A percentile compares a stretch with the other conserved stretches of the same genome.
phyloP scores from a whole-genome alignment of 2,888 invertebrate species.

The Hemithea aestivaria region DNA sequence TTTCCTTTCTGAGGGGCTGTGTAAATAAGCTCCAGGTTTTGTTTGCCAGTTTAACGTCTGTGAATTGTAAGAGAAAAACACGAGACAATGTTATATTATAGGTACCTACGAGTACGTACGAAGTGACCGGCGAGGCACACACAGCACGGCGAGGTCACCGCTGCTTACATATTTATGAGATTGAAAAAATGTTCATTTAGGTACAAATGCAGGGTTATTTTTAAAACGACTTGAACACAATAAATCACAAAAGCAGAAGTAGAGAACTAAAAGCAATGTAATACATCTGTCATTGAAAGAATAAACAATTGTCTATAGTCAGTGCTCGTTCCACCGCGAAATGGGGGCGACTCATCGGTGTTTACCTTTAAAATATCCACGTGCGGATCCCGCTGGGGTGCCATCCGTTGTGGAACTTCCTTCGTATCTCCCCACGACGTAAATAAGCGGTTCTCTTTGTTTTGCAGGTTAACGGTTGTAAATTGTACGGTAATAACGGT shows the following conservation, averaged over 20 bases:
- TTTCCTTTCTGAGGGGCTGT: slow-evolving; percentile 63
- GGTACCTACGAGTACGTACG: slow-evolving; percentile 20
- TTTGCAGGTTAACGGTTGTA: slow-evolving; percentile 55
- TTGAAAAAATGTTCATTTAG: slow-evolving; percentile 29
- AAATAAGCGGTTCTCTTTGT: slow-evolving; percentile 56
- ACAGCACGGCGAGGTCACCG: slow-evolving; percentile 34
- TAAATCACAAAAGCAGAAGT: too few species aligned
- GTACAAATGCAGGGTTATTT: slow-evolving; percentile 26
- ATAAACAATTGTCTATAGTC: slow-evolving; percentile 31
- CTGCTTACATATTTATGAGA: slow-evolving; percentile 59
- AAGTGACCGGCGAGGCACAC: slow-evolving; percentile 3
- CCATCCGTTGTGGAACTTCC: slow-evolving; percentile 45
- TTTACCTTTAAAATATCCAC: slow-evolving; percentile 44
- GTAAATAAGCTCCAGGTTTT: slow-evolving; percentile 67
- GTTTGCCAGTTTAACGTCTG: slow-evolving; percentile 65
- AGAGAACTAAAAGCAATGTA: slow-evolving; percentile 17
- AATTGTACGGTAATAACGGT: slow-evolving; percentile 59
- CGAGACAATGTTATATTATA: slow-evolving; percentile 23
- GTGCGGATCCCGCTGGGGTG: slow-evolving; percentile 30
- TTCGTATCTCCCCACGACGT: slow-evolving; percentile 39
- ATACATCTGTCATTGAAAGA: slow-evolving; percentile 12
- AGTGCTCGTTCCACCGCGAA: slow-evolving; percentile 28
- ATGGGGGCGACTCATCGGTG: slow-evolving; percentile 38
- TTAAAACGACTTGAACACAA: slow-evolving; percentile 18
- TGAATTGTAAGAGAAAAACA: slow-evolving; percentile 61